Base-by-base conservation (phyloP, 1,140 invertebrate genomes). In the Idris sp. region DNA sequence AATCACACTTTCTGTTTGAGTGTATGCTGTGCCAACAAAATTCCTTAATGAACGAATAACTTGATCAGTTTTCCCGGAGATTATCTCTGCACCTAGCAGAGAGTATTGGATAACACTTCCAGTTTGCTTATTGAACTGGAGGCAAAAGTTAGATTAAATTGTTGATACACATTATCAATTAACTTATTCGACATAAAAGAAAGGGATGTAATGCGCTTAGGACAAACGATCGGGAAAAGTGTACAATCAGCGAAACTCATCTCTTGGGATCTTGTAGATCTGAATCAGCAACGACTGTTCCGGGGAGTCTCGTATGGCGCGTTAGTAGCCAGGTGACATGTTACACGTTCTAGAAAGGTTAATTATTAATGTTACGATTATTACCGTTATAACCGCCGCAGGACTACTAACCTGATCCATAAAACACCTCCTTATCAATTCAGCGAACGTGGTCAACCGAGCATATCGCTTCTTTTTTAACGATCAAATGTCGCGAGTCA, bases 311-410 rank as follows among this genome's bases (percentile, higher is more conserved):
- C 78, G 53, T 31, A 73, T 75, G 74, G 28, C 65, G 62, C 51
- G 69, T 81, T 81, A 77, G 68, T 67, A 51, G 56, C 31, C 38
- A 43, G 33, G 54, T 61, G 71, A 62, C 74, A 40, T 53, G 69
- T 77, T 80, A 78, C 77, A 73, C 54, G 65, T 69, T 72, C 41
- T 54, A 58, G n/a, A 53, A 56, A 65, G 33, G 61, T 75, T 83
- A 81, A 82, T 84, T 83, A 83, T 80, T 79, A 74, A 81, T 77
- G 76, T 81, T 82, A 83, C 79, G 74, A 76, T 82, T 80, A 82
- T 83, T 80, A 81, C 77, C 76, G 82, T 79, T 79, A 78, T 77
- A 74, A 56, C 58, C 61, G 69, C 68, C 62, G 64, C 73, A 75
- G 65, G 68, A 76, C 71, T 56, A 74, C 64, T 76, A 74, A 73